Evolutionary conservation across 2,113 vertebrate genomes (phyloP).

Genomic region (Chionomys nivalis): DNA sequence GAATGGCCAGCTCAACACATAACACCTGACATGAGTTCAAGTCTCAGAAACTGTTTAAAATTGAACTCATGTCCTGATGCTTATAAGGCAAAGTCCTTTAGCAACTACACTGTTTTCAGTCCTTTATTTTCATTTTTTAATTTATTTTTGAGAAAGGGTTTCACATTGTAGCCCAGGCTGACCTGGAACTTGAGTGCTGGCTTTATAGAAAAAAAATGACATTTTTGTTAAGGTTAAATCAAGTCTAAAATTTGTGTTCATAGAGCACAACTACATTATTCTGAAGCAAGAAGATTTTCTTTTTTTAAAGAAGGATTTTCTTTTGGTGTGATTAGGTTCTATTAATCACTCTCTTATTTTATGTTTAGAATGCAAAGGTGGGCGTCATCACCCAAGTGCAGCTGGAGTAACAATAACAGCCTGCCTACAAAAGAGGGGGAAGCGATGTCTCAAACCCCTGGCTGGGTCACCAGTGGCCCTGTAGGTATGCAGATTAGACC

Average conservation of each 20-base stretch:
- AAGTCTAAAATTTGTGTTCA: slow-evolving; percentile 32
- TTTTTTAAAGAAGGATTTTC: slow-evolving; percentile 25
- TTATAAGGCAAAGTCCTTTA: background rate
- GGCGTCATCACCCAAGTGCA: background rate
- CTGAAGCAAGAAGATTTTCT: slow-evolving; percentile 13
- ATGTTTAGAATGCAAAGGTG: slow-evolving; percentile 55
- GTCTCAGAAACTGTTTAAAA: background rate
- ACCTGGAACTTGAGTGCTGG: background rate
- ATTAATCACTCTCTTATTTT: slow-evolving; percentile 58
- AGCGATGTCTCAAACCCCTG: background rate
- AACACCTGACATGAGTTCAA: background rate
- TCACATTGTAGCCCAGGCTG: background rate
- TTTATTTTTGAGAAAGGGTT: background rate
- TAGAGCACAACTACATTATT: slow-evolving; percentile 45
- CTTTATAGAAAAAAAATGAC: background rate
- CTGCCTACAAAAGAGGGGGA: background rate
- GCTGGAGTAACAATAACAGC: slow-evolving; percentile 30
- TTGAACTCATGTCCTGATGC: background rate
- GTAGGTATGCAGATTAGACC: slow-evolving; percentile 52
- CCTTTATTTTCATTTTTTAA: background rate
- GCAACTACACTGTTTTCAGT: background rate
- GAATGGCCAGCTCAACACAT: background rate
- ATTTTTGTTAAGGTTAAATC: slow-evolving; percentile 46
- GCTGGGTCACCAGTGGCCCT: background rate
- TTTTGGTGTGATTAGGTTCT: slow-evolving; percentile 26